Percentiles rank a stretch among this genome's conserved stretches.
These are phyloP conservation scores for Parotia lawesii DNA, from an alignment of 2,113 vertebrate species.

Conservation along the genomic window DNA sequence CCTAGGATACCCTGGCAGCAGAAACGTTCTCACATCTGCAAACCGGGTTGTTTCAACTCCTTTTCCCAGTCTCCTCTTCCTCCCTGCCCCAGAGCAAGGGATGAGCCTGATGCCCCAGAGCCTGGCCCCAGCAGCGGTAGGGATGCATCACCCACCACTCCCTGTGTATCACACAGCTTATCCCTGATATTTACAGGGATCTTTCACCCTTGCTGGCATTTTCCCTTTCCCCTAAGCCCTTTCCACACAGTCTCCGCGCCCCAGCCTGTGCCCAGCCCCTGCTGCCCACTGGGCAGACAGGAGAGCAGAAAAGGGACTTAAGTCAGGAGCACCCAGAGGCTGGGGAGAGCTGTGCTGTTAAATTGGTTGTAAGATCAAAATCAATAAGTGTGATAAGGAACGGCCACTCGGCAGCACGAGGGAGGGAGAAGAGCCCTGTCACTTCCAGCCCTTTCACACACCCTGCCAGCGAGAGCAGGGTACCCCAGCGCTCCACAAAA, in stretches of 20 bases:
- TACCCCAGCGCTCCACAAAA: background rate
- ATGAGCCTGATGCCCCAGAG: background rate
- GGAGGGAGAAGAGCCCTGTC: background rate
- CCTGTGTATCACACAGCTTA: background rate
- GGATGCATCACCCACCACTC: background rate
- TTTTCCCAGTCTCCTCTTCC: background rate
- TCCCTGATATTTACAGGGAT: background rate
- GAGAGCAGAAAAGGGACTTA: background rate
- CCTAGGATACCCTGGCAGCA: conserved; percentile 63
- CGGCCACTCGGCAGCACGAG: background rate
- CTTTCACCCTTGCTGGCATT: background rate
- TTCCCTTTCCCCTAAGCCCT: background rate
- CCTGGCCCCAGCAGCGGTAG: background rate
- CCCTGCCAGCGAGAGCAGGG: fast-evolving
- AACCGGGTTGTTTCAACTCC: conserved; percentile 1
- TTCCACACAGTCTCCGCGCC: fast-evolving
- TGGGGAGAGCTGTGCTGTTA: background rate
- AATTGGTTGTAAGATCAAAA: conserved; percentile 19
- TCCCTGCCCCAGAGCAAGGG: background rate
- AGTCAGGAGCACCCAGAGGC: background rate
- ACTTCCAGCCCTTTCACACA: background rate
- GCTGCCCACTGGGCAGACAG: background rate
- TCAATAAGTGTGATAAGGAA: background rate
- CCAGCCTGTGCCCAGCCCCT: background rate
- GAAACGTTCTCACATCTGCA: conserved; percentile 5